Evolutionary conservation across 2,888 invertebrate species (phyloP).

Genomic region (Apamea epomidion): DNA sequence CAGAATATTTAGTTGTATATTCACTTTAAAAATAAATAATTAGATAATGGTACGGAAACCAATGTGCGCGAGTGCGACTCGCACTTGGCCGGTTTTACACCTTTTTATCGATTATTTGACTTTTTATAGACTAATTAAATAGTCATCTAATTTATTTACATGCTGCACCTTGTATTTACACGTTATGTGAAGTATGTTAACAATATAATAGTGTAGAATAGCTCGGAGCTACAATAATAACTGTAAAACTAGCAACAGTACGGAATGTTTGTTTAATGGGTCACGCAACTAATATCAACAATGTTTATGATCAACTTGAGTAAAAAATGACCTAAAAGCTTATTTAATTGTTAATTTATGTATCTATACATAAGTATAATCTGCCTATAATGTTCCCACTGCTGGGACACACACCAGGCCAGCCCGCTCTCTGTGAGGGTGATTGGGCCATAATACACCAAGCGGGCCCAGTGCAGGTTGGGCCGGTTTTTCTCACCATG

Average conservation of each 20-base stretch:
- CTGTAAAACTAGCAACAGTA: background rate
- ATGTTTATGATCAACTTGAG: constrained; percentile 17
- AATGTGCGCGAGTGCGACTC: no score
- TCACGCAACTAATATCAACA: constrained; percentile 21
- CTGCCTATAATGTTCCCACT: background rate
- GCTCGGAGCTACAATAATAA: background rate
- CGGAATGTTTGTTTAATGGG: constrained; percentile 6
- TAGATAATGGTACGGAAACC: no score
- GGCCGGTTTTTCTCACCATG: no score
- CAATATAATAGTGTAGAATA: background rate
- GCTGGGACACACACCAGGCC: no score
- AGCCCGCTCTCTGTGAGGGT: no score
- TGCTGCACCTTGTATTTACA: background rate
- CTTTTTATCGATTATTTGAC: background rate
- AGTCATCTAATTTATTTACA: background rate
- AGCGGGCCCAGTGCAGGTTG: no score
- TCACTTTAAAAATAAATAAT: no score
- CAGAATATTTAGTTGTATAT: no score
- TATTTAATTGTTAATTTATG: background rate
- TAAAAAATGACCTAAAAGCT: constrained; percentile 1
- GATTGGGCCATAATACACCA: no score
- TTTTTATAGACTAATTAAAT: background rate
- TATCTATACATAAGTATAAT: background rate
- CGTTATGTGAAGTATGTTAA: background rate
- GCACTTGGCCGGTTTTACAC: no score